Conservation (phyloP, 1,140 invertebrate species). For the Battus philenor region DNA sequence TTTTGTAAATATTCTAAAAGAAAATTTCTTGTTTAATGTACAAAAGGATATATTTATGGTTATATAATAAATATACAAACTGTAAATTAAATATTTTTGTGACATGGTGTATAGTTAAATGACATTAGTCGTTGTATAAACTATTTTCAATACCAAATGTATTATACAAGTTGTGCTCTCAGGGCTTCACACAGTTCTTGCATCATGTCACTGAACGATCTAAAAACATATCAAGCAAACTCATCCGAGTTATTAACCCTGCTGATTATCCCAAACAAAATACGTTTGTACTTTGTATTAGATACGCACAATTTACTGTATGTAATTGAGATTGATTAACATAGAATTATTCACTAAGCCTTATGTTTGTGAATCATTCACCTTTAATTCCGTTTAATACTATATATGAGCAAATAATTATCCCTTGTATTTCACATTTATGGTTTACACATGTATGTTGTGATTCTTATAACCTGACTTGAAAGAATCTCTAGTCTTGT, state of each 20-base stretch:
- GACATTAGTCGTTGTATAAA: slow-evolving; percentile 38
- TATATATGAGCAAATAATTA: too few relatives aligned
- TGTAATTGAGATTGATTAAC: not conserved
- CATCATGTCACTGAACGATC: slow-evolving; percentile 56
- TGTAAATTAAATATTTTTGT: slow-evolving; percentile 68
- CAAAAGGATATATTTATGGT: slow-evolving; percentile 67
- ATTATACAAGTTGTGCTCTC: slow-evolving; percentile 26
- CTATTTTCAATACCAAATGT: slow-evolving; percentile 50
- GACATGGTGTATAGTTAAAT: slow-evolving; percentile 64
- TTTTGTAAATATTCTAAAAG: slow-evolving; percentile 64
- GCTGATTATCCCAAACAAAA: slow-evolving; percentile 27
- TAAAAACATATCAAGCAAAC: slow-evolving; percentile 50
- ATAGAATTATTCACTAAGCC: not conserved
- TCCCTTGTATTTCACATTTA: slow-evolving; percentile 11
- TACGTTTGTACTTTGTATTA: slow-evolving; percentile 27
- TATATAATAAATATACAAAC: slow-evolving; percentile 51
- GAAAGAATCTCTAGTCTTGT: too few relatives aligned
- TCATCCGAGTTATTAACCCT: slow-evolving; percentile 27
- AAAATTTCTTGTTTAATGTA: slow-evolving; percentile 63
- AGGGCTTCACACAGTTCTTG: slow-evolving; percentile 64
- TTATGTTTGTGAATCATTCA: slow-evolving; percentile 27
- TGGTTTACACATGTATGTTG: too few relatives aligned
- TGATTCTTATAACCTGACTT: too few relatives aligned
- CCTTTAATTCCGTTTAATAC: slow-evolving; percentile 32
- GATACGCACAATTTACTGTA: slow-evolving; percentile 38